Conservation (phyloP, 2,113 vertebrate species). For the Athene cunicularia region DNA sequence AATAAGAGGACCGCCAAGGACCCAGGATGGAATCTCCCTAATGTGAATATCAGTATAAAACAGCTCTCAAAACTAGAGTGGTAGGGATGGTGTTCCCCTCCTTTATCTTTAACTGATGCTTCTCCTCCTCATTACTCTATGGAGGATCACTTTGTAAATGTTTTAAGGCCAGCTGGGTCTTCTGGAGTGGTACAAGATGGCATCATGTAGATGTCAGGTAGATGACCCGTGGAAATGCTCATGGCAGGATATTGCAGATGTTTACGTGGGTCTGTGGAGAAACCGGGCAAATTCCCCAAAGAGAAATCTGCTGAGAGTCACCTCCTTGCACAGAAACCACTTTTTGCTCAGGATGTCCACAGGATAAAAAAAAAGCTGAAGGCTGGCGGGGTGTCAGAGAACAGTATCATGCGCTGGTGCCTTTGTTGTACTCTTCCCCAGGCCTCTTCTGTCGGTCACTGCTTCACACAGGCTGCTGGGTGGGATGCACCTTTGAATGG, state of each 20-base stretch:
- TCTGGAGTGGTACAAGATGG: background rate
- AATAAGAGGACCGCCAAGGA: background rate
- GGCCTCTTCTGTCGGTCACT: background rate
- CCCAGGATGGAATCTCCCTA: background rate
- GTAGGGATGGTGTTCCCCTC: background rate
- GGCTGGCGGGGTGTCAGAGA: background rate
- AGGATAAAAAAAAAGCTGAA: background rate
- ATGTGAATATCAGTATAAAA: background rate
- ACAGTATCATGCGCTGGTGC: fast-evolving
- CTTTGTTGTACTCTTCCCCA: fast-evolving
- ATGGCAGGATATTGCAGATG: fast-evolving
- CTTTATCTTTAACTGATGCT: background rate
- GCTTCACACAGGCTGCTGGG: background rate
- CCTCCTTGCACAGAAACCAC: background rate
- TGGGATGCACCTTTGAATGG: background rate
- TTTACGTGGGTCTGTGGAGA: fast-evolving
- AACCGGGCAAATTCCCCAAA: background rate
- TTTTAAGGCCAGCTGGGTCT: fast-evolving
- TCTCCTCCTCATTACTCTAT: background rate
- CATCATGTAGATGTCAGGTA: no score
- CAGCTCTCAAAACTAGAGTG: background rate
- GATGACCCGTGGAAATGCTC: fast-evolving
- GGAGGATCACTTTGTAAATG: background rate
- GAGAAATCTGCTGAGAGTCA: no score
- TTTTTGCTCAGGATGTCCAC: background rate